phyloP scores from a whole-genome alignment of 2,888 invertebrate species.

The Rhagonycha lutea region DNA sequence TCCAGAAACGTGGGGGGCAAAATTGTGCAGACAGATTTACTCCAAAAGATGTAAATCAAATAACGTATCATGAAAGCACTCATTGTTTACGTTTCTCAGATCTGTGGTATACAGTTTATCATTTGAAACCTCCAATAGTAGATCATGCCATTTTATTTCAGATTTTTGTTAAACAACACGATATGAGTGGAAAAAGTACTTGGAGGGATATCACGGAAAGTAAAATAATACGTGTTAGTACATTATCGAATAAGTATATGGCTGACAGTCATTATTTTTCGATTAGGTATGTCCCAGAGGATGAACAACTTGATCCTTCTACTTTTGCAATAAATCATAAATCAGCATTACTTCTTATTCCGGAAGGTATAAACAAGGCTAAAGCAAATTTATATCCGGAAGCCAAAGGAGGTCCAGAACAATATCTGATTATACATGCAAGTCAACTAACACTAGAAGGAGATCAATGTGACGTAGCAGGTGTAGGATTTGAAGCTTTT shows the following conservation, averaged over 20 bases:
- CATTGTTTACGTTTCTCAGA: conserved; percentile 60
- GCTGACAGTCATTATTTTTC: conserved; percentile 45
- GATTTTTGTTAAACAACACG: conserved; percentile 61
- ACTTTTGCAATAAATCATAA: conserved; percentile 46
- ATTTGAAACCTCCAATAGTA: conserved; percentile 59
- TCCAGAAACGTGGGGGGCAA: conserved; percentile 57
- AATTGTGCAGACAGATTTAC: conserved; percentile 53
- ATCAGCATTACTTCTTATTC: conserved; percentile 49
- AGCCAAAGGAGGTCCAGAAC: conserved; percentile 50
- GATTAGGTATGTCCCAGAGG: conserved; percentile 40
- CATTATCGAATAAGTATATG: conserved; percentile 32
- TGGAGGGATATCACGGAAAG: conserved; percentile 66
- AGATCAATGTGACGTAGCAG: conserved; percentile 57
- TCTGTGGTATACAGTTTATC: conserved; percentile 59
- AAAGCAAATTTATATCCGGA: conserved; percentile 44
- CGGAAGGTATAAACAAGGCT: conserved; percentile 42
- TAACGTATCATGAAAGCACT: conserved; percentile 56
- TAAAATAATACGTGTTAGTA: conserved; percentile 57
- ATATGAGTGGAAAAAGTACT: conserved; percentile 56
- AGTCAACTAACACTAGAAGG: conserved; percentile 52
- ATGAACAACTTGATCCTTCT: conserved; percentile 11
- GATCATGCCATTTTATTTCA: conserved; percentile 55
- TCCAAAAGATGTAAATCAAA: conserved; percentile 50
- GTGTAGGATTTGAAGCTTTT: conserved; percentile 59
- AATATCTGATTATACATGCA: conserved; percentile 55